Conservation (phyloP, 2,888 invertebrate genomes). For the Sarcophaga subvicina region DNA sequence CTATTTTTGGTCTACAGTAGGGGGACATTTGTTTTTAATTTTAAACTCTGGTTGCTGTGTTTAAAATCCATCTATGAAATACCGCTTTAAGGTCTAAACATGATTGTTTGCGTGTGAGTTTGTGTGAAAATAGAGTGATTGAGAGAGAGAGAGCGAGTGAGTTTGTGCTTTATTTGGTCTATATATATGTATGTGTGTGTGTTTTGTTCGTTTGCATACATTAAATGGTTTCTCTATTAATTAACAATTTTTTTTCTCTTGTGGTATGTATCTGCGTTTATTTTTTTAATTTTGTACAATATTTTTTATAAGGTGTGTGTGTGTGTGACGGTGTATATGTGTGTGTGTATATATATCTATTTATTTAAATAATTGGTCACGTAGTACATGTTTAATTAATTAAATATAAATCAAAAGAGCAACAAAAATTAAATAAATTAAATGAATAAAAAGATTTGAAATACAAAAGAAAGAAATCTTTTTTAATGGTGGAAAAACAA, state of each 20-base stretch:
- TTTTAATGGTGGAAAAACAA: background rate
- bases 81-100: too few relatives aligned
- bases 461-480: background rate
- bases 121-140: too few relatives aligned
- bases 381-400: background rate
- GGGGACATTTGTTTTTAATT: too few relatives aligned
- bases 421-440: conserved; percentile 9
- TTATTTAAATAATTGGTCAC: conserved; percentile 1
- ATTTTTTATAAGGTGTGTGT: background rate
- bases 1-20: too few relatives aligned
- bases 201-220: too few relatives aligned
- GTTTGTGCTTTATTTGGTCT: too few relatives aligned
- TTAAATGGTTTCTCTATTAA: too few relatives aligned
- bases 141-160: too few relatives aligned
- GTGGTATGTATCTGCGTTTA: background rate
- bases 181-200: too few relatives aligned
- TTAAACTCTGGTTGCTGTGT: too few relatives aligned
- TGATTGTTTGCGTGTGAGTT: too few relatives aligned
- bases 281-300: background rate
- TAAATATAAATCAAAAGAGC: conserved; percentile 3
- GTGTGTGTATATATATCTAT: background rate
- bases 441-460: background rate
- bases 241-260: too few relatives aligned
- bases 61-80: background rate
- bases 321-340: background rate